These are phyloP conservation scores for Keiferia lycopersicella DNA, from an alignment of 2,888 invertebrate species.

Conservation along the genomic window DNA sequence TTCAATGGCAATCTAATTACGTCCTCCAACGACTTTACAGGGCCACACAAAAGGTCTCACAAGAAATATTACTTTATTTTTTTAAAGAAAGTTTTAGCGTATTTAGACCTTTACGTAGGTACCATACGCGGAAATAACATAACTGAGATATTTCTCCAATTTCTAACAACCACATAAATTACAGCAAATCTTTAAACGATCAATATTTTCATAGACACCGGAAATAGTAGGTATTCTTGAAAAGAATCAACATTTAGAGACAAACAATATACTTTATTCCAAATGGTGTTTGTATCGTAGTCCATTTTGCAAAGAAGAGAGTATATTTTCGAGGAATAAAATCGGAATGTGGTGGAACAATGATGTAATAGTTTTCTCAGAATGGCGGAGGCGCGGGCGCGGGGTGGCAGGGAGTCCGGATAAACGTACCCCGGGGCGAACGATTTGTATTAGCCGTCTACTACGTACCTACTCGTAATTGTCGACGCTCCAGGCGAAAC, in stretches of 20 bases:
- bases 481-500: constrained; percentile 66
- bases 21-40: constrained; percentile 60
- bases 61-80: too few species aligned
- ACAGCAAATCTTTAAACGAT: too few species aligned
- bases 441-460: constrained; percentile 80
- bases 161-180: too few species aligned
- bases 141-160: too few species aligned
- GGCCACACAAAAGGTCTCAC: constrained; percentile 64
- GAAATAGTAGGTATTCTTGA: neutral
- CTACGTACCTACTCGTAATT: constrained; percentile 67
- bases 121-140: too few species aligned
- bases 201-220: too few species aligned
- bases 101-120: constrained; percentile 37
- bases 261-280: constrained; percentile 7
- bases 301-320: constrained; percentile 42
- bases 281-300: constrained; percentile 30
- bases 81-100: too few species aligned
- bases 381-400: constrained; percentile 44
- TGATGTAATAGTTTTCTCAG: constrained; percentile 69
- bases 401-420: constrained; percentile 53
- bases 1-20: constrained; percentile 75
- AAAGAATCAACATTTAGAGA: constrained; percentile 3
- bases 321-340: constrained; percentile 52
- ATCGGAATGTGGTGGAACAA: constrained; percentile 53
- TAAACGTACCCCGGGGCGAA: constrained; percentile 73